Base-by-base conservation (phyloP, 2,113 vertebrate species). In the Elaphurus davidianus region DNA sequence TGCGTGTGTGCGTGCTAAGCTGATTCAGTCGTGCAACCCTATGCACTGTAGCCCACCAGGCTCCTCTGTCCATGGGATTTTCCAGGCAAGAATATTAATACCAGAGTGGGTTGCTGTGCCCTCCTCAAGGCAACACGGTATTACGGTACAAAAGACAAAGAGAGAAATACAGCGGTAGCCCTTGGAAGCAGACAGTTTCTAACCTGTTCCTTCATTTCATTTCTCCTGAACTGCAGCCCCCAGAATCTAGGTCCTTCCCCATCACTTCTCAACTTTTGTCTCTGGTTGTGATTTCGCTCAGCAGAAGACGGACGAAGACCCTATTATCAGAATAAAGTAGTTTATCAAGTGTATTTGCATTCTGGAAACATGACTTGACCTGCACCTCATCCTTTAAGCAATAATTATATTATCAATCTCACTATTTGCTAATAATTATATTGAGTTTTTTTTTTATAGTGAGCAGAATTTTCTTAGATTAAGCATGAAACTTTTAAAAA, bases 221-320 rank as follows among this genome's bases (percentile, higher is more conserved):
- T 98, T 96, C 97, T 99, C 97, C 97, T 98, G 94, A 96, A 82
- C 9, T 52, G 89, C 62, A 92, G 96, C 74, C 89, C 98, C 96
- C 95, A 98, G 16, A 28, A 85, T 89, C 25, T 67, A 55, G 97
- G 33, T 57, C 97, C 97, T 27, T 98, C 95, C 84, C 87, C 96
- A 5, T 95, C 96, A 47, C 97, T 96, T 60, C 98, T 96, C 11
- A 85, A 97, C 50, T 97, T 92, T 27, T 93, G 90, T 5, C 83
- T 98, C 95, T 96, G 97, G 92, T 95, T 91, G 55, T 45, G 6
- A 94, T 97, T 85, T 1, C 74, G 95, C 47, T 99, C 99, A 84
- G 99, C 99, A 91, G 99, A 99, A 52, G 98, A 99, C 4, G 99
- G 99, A 67, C 99, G 99, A 95, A 99, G 98, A 88, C 99, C 99